These are phyloP conservation scores for Theodoxus fluviatilis DNA, from an alignment of 2,888 invertebrate species.

Conservation along the genomic window DNA sequence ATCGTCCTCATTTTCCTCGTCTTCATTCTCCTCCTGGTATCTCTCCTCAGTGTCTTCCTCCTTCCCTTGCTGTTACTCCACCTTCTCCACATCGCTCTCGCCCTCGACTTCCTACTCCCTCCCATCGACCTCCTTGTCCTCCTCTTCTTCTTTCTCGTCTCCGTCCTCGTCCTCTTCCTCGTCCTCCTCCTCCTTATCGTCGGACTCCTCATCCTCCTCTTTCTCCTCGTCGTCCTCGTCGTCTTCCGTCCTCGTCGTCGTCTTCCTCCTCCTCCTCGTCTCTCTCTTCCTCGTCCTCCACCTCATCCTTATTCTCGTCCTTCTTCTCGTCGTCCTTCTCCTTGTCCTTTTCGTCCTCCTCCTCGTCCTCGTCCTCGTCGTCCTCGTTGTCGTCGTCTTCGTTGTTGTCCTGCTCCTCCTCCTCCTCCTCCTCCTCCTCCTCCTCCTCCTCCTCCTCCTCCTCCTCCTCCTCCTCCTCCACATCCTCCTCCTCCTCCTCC, in stretches of 20 bases:
- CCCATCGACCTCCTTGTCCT: too few species aligned
- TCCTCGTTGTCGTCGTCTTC: neutral
- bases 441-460: neutral
- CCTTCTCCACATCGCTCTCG: too few species aligned
- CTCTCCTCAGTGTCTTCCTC: too few species aligned
- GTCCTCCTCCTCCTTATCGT: too few species aligned
- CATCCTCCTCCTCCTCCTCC: constrained; percentile 35
- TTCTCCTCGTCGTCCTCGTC: constrained; percentile 21
- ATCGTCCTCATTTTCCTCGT: too few species aligned
- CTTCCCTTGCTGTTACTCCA: too few species aligned
- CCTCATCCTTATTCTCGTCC: neutral
- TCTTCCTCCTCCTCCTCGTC: constrained; percentile 20
- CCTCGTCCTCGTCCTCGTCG: neutral
- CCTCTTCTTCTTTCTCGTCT: too few species aligned
- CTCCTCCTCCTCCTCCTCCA: constrained; percentile 8
- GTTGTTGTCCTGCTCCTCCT: neutral
- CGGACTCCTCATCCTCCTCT: constrained; percentile 25
- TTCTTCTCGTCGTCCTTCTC: neutral
- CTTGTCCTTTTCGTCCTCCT: neutral
- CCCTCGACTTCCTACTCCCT: too few species aligned
- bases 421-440: neutral
- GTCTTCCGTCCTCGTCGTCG: constrained; percentile 8
- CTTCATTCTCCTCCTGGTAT: too few species aligned
- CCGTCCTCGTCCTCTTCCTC: too few species aligned
- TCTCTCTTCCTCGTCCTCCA: constrained; percentile 13